Conservation (phyloP, 2,113 vertebrate species). For the Thinocorus orbignyianus region DNA sequence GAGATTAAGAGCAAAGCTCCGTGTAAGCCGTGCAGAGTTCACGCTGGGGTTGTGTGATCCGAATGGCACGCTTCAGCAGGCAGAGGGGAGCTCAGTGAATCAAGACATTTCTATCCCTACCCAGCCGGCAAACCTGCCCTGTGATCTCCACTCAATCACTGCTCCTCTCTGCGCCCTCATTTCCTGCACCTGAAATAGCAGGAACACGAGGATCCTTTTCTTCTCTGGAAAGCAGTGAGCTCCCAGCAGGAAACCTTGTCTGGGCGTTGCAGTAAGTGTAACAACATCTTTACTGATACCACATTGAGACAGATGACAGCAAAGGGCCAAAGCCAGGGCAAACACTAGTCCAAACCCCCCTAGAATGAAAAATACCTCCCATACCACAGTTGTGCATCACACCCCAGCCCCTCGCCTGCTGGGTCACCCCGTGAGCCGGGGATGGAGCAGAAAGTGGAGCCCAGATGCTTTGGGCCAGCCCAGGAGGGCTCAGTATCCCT, state of each 20-base stretch:
- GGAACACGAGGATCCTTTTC: background rate
- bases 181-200: slow-evolving; percentile 32
- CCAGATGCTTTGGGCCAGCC: background rate
- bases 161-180: background rate
- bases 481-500: background rate
- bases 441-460: background rate
- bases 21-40: slow-evolving; percentile 1
- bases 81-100: background rate
- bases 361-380: background rate
- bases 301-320: background rate
- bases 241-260: background rate
- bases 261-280: background rate
- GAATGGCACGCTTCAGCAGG: background rate
- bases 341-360: background rate
- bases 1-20: slow-evolving; percentile 40
- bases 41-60: background rate
- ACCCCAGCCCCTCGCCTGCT: background rate
- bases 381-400: rapidly evolving
- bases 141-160: slow-evolving; percentile 2
- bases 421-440: background rate
- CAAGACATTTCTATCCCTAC: background rate
- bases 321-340: background rate
- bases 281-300: background rate
- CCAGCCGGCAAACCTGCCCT: background rate
- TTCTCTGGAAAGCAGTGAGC: background rate